Base-by-base conservation (phyloP, 2,888 invertebrate genomes). In the Cerceris rybyensis region DNA sequence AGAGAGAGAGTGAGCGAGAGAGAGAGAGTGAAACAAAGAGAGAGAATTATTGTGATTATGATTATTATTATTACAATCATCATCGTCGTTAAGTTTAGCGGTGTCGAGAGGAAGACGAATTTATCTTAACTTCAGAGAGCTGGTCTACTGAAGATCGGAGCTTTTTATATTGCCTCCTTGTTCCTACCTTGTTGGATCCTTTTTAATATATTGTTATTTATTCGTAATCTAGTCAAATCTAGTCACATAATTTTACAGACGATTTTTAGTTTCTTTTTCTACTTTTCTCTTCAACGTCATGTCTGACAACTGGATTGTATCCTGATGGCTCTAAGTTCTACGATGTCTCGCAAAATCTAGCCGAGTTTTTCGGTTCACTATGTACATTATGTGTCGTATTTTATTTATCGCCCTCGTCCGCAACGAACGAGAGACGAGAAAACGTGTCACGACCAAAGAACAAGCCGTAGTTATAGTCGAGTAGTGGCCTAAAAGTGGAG, bases 381-480 rank as follows among this genome's bases (percentile, higher is more conserved):
- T 46, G 8, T 1, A 46, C 46, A 13, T 46, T 46, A 7, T 2
- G 17, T 50, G 13, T 6, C 11, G 11, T 16, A 57, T 14, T 43
- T 14, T 39, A 16, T 49, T 17, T 43, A 46, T 14, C 55, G n/a
- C 49, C n/a, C 39, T 52, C 66, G n/a, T 61, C 72, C 49, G 49
- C 55, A 54, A 64, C 16, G 13, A 42, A 66, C 14, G 60, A 41
- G 50, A 61, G 46, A 42, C 52, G 65, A 50, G 50, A 65, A 55
- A 73, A 73, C 61, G 72, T 70, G 79, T 82, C 82, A 84, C 75
- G 86, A 86, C 86, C 86, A 86, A 86, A 75, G 60, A 75, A 78
- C 65, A 78, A 80, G 63, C 55, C 50, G 78, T 81, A 86, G 83
- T 28, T 28, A 52, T 85, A 86, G 84, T 75, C 71, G 70, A 72